These are phyloP conservation scores for Corythornis cristatus DNA, from an alignment of 2,113 vertebrate species.

Conservation along the genomic window DNA sequence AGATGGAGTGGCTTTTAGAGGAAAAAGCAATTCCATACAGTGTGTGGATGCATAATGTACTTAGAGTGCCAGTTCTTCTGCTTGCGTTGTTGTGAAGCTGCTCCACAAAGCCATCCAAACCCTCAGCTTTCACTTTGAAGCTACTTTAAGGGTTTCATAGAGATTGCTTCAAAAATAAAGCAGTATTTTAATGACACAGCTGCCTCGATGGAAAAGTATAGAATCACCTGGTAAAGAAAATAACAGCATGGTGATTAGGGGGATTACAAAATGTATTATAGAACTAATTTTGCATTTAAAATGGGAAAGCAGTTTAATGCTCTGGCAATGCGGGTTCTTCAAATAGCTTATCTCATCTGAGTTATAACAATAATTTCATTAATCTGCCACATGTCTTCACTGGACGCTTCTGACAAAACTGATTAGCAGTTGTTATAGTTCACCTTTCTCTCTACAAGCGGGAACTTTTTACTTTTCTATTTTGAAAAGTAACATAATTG, in stretches of 20 bases:
- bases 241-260: conserved; percentile 2
- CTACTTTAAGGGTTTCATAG: conserved; percentile 4
- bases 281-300: conserved; percentile 9
- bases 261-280: conserved; percentile 6
- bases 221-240: background rate
- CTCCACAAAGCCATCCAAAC: conserved; percentile 24
- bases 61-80: background rate
- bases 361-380: conserved; percentile 32
- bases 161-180: conserved; percentile 11
- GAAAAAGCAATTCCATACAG: background rate
- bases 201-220: background rate
- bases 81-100: background rate
- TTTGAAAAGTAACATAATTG: background rate
- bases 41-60: background rate
- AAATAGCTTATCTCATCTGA: background rate
- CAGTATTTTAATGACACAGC: conserved; percentile 7
- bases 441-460: background rate
- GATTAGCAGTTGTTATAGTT: background rate
- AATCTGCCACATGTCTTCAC: background rate
- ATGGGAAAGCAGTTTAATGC: conserved; percentile 2
- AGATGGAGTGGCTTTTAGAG: background rate
- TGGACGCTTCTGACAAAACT: background rate
- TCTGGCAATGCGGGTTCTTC: background rate
- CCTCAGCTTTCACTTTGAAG: conserved; percentile 23
- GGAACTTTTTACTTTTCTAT: background rate